Base-by-base conservation (phyloP, 2,888 invertebrate species). In the Gnatocerus cornutus region DNA sequence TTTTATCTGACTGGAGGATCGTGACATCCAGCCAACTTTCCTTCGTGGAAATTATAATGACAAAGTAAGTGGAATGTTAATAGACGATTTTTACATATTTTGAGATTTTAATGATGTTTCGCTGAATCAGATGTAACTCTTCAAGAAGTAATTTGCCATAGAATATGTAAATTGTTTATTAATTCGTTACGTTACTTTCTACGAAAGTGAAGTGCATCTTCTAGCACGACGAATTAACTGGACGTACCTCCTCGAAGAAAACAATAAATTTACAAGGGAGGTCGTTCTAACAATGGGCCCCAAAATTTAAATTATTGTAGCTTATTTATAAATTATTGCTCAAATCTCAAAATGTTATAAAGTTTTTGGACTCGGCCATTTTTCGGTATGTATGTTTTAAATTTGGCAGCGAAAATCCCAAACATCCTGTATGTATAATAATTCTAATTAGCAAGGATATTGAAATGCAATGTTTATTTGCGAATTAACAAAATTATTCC, bases 161-260 rank as follows among this genome's bases (percentile, higher is more conserved):
- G 10, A 39, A 39, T 16, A 55, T 39, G 55, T 39, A 39, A 16
- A 55, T 55, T 37, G 37, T 37, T 39, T 39, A 55, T 12, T 39
- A 55, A 55, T 55, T 41, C n/a, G 14, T 14, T 37, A 12, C 12
- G 53, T 46, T 13, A 16, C 53, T 53, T 53, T 53, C 53, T 53
- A 29, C 4, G n/a, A 33, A n/a, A 33, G 33, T 33, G 33, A 33
- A 9, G 33, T n/a, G n/a, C 33, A 33, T 33, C 33, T 33, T 33
- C 33, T 21, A 21, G 21, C 33, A 33, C n/a, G 33, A 33, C 45
- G 10, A 45, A 21, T 21, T 21, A n/a, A n/a, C n/a, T n/a, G n/a
- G n/a, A n/a, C n/a, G 30, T 30, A 4, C 30, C 8, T 30, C 30
- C 30, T 8, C 30, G 30, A 8, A 30, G 30, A 30, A 30, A 30